A percentile compares a stretch with the other conserved stretches of the same genome.
These are phyloP conservation scores for Montipora foliosa DNA, from an alignment of 64 coral and sea anemone genomes.

Conservation along the genomic window DNA sequence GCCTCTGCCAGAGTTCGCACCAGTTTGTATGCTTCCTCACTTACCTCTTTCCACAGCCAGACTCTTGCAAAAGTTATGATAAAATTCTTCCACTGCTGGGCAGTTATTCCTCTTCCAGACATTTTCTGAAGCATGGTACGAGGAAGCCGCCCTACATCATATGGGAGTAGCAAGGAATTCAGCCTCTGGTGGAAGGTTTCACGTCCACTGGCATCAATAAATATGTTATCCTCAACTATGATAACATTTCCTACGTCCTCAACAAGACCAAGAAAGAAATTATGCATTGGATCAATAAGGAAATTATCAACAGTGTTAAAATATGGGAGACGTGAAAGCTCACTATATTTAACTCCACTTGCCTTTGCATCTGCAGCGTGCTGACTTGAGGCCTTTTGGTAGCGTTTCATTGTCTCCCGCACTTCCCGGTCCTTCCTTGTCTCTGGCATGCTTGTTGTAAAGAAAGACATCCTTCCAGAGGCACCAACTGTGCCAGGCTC, in stretches of 20 bases:
- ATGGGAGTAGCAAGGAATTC: conserved; percentile 9
- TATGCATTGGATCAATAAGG: conserved; percentile 46
- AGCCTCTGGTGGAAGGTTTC: not conserved
- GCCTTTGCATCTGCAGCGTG: conserved; percentile 23
- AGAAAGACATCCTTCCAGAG: conserved; percentile 2
- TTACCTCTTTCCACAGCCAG: conserved; percentile 1
- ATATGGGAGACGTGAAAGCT: conserved; percentile 25
- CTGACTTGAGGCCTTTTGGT: not conserved
- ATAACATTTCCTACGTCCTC: conserved; percentile 30
- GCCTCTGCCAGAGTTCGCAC: conserved; percentile 15
- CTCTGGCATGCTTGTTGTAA: conserved; percentile 6
- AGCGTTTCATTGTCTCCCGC: not conserved
- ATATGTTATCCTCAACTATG: not conserved
- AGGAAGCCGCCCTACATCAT: conserved; percentile 42
- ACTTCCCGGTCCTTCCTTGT: conserved; percentile 13
- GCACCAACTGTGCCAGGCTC: conserved; percentile 39
- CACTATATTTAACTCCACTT: conserved; percentile 33
- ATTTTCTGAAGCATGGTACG: not conserved
- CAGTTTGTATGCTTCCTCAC: conserved; percentile 11
- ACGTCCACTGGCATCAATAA: not conserved
- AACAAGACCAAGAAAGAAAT: conserved; percentile 30
- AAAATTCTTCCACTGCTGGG: conserved; percentile 29
- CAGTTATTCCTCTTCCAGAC: conserved; percentile 33
- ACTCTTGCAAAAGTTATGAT: conserved; percentile 27
- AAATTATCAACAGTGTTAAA: conserved; percentile 44